These are phyloP conservation scores for Ailurus styani DNA, from an alignment of 2,113 vertebrate species.

Conservation along the genomic window DNA sequence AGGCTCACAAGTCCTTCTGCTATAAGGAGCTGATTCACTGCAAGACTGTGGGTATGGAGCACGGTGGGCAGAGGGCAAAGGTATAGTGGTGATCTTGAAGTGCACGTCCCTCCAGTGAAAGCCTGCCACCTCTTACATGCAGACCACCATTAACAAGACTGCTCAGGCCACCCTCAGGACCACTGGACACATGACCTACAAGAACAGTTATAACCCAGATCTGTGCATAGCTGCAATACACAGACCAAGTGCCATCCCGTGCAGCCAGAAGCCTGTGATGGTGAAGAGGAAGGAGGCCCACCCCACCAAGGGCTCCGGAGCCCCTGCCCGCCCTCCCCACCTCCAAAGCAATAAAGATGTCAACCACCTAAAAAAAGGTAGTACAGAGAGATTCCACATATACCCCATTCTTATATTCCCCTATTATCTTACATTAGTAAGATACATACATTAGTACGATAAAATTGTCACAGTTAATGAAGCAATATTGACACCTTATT, in stretches of 20 bases:
- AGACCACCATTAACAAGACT: constrained; percentile 86
- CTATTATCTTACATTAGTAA: not conserved
- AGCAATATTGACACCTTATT: not conserved
- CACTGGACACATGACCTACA: constrained; percentile 87
- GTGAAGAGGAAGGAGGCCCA: constrained; percentile 87
- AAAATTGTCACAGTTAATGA: not conserved
- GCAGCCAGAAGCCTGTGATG: constrained; percentile 88
- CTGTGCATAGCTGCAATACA: constrained; percentile 72
- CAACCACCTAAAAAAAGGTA: not conserved
- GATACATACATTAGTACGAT: not conserved
- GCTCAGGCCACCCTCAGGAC: constrained; percentile 85
- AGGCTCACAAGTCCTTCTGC: not conserved
- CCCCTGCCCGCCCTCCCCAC: not conserved
- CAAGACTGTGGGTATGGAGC: constrained; percentile 88
- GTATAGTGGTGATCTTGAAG: constrained; percentile 86
- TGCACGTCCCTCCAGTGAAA: constrained; percentile 84
- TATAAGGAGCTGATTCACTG: constrained; percentile 73
- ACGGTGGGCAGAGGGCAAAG: constrained; percentile 85
- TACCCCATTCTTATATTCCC: not conserved
- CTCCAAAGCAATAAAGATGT: not conserved
- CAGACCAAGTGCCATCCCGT: constrained; percentile 87
- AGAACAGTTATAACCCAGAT: constrained; percentile 80
- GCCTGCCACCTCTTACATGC: constrained; percentile 64
- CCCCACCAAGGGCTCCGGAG: constrained; percentile 84
- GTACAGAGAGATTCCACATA: not conserved